phyloP scores from a whole-genome alignment of 2,888 invertebrate species.

The Epinotia ramella region DNA sequence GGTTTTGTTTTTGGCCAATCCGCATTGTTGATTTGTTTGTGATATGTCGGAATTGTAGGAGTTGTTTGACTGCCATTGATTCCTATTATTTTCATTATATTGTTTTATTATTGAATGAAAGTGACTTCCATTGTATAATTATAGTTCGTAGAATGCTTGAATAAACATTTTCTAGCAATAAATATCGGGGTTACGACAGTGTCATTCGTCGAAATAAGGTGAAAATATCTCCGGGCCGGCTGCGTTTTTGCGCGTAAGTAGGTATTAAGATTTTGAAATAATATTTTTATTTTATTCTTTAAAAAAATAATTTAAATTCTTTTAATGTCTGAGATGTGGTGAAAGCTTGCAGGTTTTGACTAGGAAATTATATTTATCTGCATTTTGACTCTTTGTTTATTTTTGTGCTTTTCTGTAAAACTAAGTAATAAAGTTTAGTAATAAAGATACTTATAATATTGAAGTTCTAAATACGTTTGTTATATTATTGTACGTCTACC shows the following conservation, averaged over 20 bases:
- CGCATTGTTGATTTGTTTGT: constrained; percentile 15
- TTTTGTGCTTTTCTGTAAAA: not conserved
- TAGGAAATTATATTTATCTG: not conserved
- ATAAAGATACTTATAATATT: no score
- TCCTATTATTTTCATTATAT: constrained; percentile 35
- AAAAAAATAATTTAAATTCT: not conserved
- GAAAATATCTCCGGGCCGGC: constrained; percentile 21
- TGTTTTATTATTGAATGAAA: constrained; percentile 38
- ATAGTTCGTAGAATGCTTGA: not conserved
- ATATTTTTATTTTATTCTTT: not conserved
- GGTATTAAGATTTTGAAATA: not conserved
- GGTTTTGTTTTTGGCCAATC: constrained; percentile 9
- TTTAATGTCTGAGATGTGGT: not conserved
- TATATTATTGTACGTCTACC: no score
- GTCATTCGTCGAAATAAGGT: not conserved
- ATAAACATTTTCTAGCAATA: not conserved
- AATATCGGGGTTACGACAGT: not conserved
- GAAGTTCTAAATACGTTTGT: no score
- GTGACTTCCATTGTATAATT: not conserved
- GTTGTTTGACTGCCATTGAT: constrained; percentile 30
- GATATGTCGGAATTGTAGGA: constrained; percentile 13
- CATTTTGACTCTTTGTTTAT: constrained; percentile 16
- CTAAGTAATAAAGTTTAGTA: no score
- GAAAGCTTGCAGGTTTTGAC: not conserved
- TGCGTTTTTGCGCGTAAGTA: constrained; percentile 40